A percentile compares a stretch with the other conserved stretches of the same genome.
Conservation (phyloP, 2,888 invertebrate species). For the Harpalus rufipes region DNA sequence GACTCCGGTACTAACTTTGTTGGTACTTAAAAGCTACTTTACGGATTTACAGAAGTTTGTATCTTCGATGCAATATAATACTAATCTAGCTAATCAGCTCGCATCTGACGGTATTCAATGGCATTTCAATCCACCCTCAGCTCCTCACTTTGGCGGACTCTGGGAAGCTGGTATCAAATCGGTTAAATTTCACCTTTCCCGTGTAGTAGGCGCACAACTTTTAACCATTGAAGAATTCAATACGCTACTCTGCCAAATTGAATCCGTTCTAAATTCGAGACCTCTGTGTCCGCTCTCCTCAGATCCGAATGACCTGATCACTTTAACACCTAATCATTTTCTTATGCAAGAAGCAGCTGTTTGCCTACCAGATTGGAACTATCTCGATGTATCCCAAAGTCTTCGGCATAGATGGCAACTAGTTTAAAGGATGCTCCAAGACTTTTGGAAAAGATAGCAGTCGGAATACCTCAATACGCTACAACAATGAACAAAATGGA, state of each 20-base stretch:
- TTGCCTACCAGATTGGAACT: too few species aligned
- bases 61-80: not conserved
- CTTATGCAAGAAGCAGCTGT: not conserved
- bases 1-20: too few species aligned
- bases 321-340: conserved; percentile 64
- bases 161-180: conserved; percentile 67
- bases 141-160: conserved; percentile 67
- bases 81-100: conserved; percentile 1
- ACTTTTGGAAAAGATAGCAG: too few species aligned
- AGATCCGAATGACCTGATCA: not conserved
- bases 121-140: conserved; percentile 67
- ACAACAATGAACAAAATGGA: too few species aligned
- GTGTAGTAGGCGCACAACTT: conserved; percentile 40
- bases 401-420: too few species aligned
- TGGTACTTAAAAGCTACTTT: conserved; percentile 10
- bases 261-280: conserved; percentile 64
- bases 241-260: conserved; percentile 45
- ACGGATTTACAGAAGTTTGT: conserved; percentile 35
- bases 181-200: conserved; percentile 37
- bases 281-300: conserved; percentile 33
- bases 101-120: conserved; percentile 44
- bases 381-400: too few species aligned
- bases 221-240: conserved; percentile 49
- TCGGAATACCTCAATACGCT: too few species aligned
- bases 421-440: too few species aligned